Conservation (phyloP, 2,113 vertebrate genomes). For the Odobenus rosmarus region DNA sequence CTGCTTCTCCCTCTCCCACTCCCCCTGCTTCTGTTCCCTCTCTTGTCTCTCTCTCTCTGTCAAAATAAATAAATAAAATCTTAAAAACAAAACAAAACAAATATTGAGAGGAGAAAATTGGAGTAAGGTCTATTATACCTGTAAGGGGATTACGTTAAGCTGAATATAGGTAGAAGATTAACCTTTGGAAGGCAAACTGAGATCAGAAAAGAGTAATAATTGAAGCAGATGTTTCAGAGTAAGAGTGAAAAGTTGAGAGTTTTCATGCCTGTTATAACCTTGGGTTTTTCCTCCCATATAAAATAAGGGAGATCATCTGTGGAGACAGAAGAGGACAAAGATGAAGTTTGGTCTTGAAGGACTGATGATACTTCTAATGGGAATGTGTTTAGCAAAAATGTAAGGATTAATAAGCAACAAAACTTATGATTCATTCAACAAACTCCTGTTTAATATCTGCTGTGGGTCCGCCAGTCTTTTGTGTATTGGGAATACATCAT, state of each 20-base stretch:
- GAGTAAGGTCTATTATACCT: not conserved
- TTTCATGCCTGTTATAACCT: not conserved
- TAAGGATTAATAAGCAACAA: not conserved
- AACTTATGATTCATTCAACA: not conserved
- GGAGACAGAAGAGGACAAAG: not conserved
- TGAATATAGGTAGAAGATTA: not conserved
- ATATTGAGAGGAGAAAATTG: not conserved
- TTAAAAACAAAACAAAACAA: not conserved
- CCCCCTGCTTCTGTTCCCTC: no score
- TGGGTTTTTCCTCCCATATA: no score
- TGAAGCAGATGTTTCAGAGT: not conserved
- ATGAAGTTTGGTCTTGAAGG: not conserved
- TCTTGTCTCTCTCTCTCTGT: no score
- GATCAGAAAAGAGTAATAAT: not conserved
- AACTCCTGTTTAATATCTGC: not conserved
- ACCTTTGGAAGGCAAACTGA: not conserved
- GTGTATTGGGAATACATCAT: not conserved
- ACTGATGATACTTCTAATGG: not conserved
- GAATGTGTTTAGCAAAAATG: not conserved
- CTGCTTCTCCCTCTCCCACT: no score
- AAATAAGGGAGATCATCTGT: not conserved
- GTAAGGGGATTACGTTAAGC: not conserved
- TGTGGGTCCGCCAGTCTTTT: not conserved
- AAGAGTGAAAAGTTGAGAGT: not conserved
- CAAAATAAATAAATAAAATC: no score